Evolutionary conservation across 2,113 vertebrate genomes (phyloP).

Genomic region (Synodontis membranacea): DNA sequence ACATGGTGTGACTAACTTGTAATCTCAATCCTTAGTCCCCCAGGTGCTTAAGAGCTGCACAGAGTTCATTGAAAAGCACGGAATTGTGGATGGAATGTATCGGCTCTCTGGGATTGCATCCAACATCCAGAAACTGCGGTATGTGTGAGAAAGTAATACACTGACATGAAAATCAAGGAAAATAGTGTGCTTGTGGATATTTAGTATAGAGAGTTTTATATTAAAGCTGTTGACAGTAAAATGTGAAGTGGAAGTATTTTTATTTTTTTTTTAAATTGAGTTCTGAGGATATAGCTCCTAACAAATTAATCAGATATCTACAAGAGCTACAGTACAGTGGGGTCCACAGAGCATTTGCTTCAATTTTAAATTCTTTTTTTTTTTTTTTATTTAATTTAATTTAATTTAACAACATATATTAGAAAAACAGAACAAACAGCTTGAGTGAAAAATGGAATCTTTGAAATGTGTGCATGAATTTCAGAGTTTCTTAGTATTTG

Average conservation of each 20-base stretch:
- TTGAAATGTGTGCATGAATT: no score
- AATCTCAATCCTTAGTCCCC: conserved; percentile 76
- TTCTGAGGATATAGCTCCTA: not conserved
- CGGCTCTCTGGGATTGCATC: conserved; percentile 95
- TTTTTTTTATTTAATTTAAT: no score
- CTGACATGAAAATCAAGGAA: conserved; percentile 64
- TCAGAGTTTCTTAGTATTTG: no score
- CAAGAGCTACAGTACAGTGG: not conserved
- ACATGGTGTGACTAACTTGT: not conserved
- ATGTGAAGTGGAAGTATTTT: not conserved
- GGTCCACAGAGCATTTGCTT: no score
- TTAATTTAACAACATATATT: no score
- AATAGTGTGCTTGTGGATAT: conserved; percentile 62
- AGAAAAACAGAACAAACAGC: no score
- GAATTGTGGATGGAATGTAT: conserved; percentile 97
- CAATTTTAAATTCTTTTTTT: no score
- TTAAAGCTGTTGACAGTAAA: conserved; percentile 22
- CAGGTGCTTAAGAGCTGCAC: conserved; percentile 99
- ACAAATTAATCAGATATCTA: not conserved
- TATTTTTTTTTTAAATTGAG: not conserved
- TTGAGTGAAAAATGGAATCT: no score
- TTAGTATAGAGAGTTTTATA: not conserved
- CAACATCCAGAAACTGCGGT: conserved; percentile 98
- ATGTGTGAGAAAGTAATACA: conserved; percentile 49
- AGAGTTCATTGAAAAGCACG: conserved; percentile 96